phyloP scores from a whole-genome alignment of 2,113 vertebrate species.

The Phylloscopus trochilus region DNA sequence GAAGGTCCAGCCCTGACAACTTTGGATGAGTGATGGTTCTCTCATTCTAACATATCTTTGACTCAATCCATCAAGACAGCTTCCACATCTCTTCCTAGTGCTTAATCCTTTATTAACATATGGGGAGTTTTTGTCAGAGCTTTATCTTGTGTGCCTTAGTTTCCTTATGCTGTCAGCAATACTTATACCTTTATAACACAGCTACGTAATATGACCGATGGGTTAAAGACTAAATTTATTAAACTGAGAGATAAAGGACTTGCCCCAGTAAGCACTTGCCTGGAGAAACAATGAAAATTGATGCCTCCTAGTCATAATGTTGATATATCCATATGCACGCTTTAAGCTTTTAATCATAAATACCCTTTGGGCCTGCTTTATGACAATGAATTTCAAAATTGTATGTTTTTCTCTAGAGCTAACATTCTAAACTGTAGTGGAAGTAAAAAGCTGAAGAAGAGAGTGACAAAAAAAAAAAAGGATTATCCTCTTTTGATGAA shows the following conservation, averaged over 20 bases:
- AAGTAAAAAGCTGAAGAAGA: not conserved
- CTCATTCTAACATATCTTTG: not conserved
- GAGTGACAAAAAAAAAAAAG: not conserved
- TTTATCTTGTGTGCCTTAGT: not conserved
- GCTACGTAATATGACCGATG: not conserved
- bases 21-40: not conserved
- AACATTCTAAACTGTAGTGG: not conserved
- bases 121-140: not conserved
- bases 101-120: not conserved
- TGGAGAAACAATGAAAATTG: not conserved
- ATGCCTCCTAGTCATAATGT: not conserved
- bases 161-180: not conserved
- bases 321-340: not conserved
- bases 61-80: not conserved
- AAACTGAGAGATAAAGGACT: constrained; percentile 8
- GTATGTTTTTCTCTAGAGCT: not conserved
- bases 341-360: constrained; percentile 32
- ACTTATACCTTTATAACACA: not conserved
- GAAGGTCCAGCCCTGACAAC: not conserved
- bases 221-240: constrained; percentile 10
- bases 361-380: not conserved
- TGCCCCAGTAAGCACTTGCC: not conserved
- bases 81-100: not conserved
- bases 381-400: not conserved
- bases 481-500: not conserved